These are phyloP conservation scores for Sesia apiformis DNA, from an alignment of 2,888 invertebrate genomes.

Conservation along the genomic window DNA sequence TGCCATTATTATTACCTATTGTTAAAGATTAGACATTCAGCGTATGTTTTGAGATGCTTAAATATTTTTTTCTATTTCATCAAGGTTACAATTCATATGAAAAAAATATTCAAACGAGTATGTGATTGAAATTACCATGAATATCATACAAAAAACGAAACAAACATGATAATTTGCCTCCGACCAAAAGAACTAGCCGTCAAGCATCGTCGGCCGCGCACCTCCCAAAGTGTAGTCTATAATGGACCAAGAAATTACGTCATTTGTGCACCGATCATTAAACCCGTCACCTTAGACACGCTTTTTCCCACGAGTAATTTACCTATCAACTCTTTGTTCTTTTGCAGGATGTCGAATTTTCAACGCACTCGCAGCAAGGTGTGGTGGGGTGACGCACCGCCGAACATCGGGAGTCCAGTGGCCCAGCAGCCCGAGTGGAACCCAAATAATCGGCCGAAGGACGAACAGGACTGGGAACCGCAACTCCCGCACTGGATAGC, in stretches of 20 bases:
- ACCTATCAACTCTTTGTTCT: slow-evolving; percentile 39
- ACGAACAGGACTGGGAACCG: slow-evolving; percentile 64
- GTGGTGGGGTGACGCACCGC: slow-evolving; percentile 77
- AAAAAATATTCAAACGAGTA: not conserved
- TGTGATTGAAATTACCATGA: slow-evolving; percentile 37
- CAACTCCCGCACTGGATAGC: slow-evolving; percentile 70
- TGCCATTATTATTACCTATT: slow-evolving; percentile 29
- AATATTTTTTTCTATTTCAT: too few relatives aligned
- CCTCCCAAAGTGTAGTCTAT: slow-evolving; percentile 40
- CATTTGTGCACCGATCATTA: slow-evolving; percentile 56
- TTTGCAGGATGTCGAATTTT: slow-evolving; percentile 78
- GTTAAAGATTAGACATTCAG: not conserved
- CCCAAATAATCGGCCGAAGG: slow-evolving; percentile 34
- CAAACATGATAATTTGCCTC: slow-evolving; percentile 41
- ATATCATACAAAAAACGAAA: slow-evolving; percentile 37
- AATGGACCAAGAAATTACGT: slow-evolving; percentile 60
- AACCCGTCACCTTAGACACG: slow-evolving; percentile 28
- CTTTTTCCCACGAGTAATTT: slow-evolving; percentile 56
- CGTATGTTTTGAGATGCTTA: too few relatives aligned
- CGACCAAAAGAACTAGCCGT: slow-evolving; percentile 29
- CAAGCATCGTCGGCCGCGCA: slow-evolving; percentile 46
- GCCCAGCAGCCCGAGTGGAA: slow-evolving; percentile 42
- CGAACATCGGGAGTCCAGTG: slow-evolving; percentile 56
- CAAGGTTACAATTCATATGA: not conserved
- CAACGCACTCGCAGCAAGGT: slow-evolving; percentile 80